Percentiles rank a stretch among this genome's conserved stretches.
Evolutionary conservation across 2,113 vertebrate genomes (phyloP).

Genomic region (Leptodactylus fuscus): DNA sequence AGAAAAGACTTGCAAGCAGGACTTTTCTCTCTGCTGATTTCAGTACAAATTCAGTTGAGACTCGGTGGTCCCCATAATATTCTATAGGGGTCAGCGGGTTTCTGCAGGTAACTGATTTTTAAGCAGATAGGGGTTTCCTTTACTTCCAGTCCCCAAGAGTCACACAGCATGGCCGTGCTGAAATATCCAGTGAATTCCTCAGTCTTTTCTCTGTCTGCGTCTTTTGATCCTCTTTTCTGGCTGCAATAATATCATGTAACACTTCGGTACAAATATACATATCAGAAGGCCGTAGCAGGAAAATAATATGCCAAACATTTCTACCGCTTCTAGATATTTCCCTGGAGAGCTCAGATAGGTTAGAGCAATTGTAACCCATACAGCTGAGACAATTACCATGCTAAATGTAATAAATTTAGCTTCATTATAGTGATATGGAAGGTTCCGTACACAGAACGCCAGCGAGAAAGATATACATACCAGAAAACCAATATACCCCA

Average conservation of each 20-base stretch:
- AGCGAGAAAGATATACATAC: slow-evolving; percentile 65
- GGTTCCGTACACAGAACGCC: slow-evolving; percentile 66
- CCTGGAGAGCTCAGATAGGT: slow-evolving; percentile 65
- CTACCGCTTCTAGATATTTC: slow-evolving; percentile 63
- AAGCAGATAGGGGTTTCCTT: too few species aligned
- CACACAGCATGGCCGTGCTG: too few species aligned
- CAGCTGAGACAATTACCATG: slow-evolving; percentile 64
- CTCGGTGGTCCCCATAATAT: too few species aligned
- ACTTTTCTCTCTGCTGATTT: too few species aligned
- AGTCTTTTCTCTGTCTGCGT: slow-evolving; percentile 58
- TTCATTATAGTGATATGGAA: slow-evolving; percentile 69
- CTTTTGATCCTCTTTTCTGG: slow-evolving; percentile 68
- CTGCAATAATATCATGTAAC: slow-evolving; percentile 56
- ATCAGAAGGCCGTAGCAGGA: slow-evolving; percentile 67
- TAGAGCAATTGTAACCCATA: slow-evolving; percentile 66
- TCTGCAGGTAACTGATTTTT: too few species aligned
- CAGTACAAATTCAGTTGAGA: too few species aligned
- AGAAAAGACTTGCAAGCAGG: too few species aligned
- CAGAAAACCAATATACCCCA: slow-evolving; percentile 68
- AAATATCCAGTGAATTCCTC: background rate
- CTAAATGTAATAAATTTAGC: slow-evolving; percentile 67
- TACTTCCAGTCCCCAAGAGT: too few species aligned
- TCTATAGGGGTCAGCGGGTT: too few species aligned
- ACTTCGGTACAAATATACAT: slow-evolving; percentile 61
- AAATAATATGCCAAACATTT: slow-evolving; percentile 66